These are phyloP conservation scores for Castor canadensis DNA, from an alignment of 2,113 vertebrate genomes.

Conservation along the genomic window DNA sequence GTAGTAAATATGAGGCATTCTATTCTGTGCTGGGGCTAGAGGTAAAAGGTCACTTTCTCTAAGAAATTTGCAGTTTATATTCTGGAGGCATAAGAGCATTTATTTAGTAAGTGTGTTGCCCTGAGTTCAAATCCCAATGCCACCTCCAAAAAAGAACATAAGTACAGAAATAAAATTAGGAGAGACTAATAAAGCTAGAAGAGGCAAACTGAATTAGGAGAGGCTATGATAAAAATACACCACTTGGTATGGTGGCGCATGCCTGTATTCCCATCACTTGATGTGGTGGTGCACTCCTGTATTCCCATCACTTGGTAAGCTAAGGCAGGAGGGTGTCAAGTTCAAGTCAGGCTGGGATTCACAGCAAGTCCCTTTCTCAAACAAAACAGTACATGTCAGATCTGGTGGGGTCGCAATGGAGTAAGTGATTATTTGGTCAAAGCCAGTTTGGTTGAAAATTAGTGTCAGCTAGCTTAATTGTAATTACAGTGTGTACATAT, in stretches of 20 bases:
- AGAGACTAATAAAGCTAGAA: background rate
- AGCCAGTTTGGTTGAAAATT: constrained; percentile 10
- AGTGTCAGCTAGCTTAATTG: background rate
- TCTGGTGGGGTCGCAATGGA: background rate
- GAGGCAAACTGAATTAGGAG: too few species aligned
- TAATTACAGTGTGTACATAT: background rate
- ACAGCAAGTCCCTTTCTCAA: background rate
- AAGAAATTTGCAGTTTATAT: background rate
- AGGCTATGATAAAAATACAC: background rate
- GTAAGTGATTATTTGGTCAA: background rate
- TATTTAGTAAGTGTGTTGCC: too few species aligned
- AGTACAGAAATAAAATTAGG: background rate
- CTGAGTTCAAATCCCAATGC: too few species aligned
- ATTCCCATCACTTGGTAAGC: background rate
- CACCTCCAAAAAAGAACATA: too few species aligned
- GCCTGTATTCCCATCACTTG: too few species aligned
- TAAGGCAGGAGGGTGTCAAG: too few species aligned
- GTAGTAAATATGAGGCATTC: background rate
- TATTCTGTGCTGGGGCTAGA: background rate
- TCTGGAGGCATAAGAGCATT: too few species aligned
- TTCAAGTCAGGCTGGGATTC: background rate
- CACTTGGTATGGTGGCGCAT: too few species aligned
- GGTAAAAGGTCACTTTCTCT: background rate
- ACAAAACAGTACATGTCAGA: background rate
- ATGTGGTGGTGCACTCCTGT: background rate